Base-by-base conservation (phyloP, 2,113 vertebrate genomes). In the Neotragus pygmaeus region DNA sequence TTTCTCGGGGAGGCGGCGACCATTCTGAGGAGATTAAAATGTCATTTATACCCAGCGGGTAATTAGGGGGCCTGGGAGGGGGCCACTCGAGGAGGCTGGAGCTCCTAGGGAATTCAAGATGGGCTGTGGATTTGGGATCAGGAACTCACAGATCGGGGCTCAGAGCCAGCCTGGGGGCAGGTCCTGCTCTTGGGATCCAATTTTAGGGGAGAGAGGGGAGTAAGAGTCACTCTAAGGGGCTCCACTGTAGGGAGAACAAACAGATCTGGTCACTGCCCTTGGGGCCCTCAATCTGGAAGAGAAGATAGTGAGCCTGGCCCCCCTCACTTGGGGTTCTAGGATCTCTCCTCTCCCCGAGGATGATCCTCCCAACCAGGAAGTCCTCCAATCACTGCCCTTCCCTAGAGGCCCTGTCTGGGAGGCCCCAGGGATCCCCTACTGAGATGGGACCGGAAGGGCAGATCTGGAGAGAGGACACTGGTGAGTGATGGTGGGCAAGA, bases 1-100 rank as follows among this genome's bases (percentile, higher is more conserved):
- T 75, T 93, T 86, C 94, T 93, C 2, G 1, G 14, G 2, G 75
- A 51, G 51, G 53, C 11, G 0, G 70, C 3, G 7, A 30, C 91
- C 66, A 33, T 73, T 96, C 49, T 13, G 57, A 92, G 92, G 94
- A 97, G 95, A 97, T 93, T 89, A 80, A 94, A 96, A 91, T 87
- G 86, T 95, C 83, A 88, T 78, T 97, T 93, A 86, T 30, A 88
- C 60, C n/a, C 77, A 23, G 90, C 0, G 21, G 75, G 77, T 94
- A 93, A 92, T 88, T 75, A 97, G 45, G 43, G 57, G 90, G 51
- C 62, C 30, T 0, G 0, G 66, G 70, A 47, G 47, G 45, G 30
- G 36, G 45, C 8, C 12, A 3, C 83, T n/a, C 0, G 8, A 19
- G 19, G 94, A 70, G 53, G 33, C 66, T 11, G 10, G 15, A 73